phyloP scores from a whole-genome alignment of 1,140 invertebrate genomes.

The Rhopalosiphum padi region DNA sequence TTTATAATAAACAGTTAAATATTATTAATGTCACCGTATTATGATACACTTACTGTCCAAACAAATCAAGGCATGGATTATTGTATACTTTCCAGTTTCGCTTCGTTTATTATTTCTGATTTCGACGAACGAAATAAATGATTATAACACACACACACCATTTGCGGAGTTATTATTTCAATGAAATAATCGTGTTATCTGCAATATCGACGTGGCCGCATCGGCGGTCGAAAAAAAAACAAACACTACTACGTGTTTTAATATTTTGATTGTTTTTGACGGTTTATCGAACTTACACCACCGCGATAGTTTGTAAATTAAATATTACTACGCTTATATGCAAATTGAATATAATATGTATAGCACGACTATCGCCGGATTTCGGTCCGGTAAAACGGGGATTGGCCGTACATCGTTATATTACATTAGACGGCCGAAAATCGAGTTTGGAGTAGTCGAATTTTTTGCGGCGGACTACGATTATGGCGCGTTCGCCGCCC shows the following conservation, averaged over 20 bases:
- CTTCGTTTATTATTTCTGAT: constrained; percentile 12
- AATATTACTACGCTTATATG: background rate
- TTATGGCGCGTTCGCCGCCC: background rate
- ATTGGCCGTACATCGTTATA: background rate
- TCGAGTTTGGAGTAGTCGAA: background rate
- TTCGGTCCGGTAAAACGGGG: background rate
- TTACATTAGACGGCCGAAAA: background rate
- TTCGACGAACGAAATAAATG: background rate
- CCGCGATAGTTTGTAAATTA: background rate
- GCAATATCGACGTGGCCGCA: background rate
- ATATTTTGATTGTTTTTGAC: background rate
- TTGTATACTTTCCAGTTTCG: background rate
- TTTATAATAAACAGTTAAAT: background rate
- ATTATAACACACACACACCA: background rate
- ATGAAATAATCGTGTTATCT: background rate
- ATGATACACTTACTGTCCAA: background rate
- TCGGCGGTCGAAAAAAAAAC: background rate
- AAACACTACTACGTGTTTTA: background rate
- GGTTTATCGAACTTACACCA: background rate
- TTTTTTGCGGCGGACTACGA: background rate
- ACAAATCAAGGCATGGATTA: background rate
- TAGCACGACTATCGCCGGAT: background rate
- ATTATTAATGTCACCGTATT: background rate
- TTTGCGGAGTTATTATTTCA: background rate
- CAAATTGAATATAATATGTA: background rate